Evolutionary conservation across 2,888 invertebrate species (phyloP).

Genomic region (Phaedon cochleariae): DNA sequence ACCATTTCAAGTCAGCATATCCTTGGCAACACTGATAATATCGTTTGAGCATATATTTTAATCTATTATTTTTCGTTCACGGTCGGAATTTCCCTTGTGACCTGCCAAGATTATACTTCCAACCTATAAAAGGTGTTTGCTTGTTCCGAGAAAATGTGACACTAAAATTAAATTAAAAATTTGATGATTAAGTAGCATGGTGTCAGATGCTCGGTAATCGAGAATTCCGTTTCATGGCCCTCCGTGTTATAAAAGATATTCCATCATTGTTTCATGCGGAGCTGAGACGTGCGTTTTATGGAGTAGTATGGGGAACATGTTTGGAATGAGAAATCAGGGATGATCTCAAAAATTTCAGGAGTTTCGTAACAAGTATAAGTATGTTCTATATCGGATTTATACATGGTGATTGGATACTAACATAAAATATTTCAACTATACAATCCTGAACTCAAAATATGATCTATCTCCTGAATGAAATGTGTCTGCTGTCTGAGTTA

Average conservation of each 20-base stretch:
- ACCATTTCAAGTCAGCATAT: background rate
- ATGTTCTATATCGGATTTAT: too few species aligned
- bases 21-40: background rate
- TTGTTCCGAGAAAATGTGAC: slow-evolving; percentile 15
- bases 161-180: slow-evolving; percentile 22
- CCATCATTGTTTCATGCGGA: background rate
- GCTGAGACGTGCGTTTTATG: background rate
- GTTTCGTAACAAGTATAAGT: too few species aligned
- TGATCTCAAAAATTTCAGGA: too few species aligned
- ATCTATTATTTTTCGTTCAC: slow-evolving; percentile 6
- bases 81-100: slow-evolving; percentile 13
- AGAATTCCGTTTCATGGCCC: slow-evolving; percentile 14
- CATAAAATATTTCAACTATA: too few species aligned
- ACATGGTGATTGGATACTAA: too few species aligned
- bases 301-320: background rate
- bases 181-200: slow-evolving; percentile 14
- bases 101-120: slow-evolving; percentile 2
- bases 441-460: too few species aligned
- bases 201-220: slow-evolving; percentile 15
- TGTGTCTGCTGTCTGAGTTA: too few species aligned
- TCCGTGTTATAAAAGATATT: background rate
- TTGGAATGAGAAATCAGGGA: too few species aligned
- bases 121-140: slow-evolving; percentile 10
- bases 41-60: too few species aligned
- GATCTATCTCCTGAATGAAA: too few species aligned